Evolutionary conservation across 2,797 vertebrate species (phyloP).

Genomic region (Pangasius sanitwongsei): DNA sequence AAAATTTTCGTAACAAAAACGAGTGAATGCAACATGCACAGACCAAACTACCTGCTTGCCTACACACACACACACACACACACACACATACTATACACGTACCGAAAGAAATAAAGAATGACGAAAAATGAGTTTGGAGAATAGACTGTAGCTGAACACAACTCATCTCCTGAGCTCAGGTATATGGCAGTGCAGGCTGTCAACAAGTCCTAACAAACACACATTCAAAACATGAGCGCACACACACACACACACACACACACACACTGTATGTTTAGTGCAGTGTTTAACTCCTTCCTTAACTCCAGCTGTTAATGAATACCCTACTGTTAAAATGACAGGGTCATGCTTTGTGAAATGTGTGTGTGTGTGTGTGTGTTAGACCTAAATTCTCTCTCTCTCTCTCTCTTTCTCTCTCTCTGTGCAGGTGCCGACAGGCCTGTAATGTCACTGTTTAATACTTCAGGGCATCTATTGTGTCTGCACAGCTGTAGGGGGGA

Average conservation of each 20-base stretch:
- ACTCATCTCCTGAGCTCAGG: not conserved
- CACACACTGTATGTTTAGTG: slow-evolving; percentile 5
- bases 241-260: slow-evolving; percentile 17
- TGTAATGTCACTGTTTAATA: slow-evolving; percentile 16
- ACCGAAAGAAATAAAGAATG: not conserved
- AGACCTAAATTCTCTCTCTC: not conserved
- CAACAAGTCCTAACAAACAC: not conserved
- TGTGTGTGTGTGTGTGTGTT: not conserved
- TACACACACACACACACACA: not conserved
- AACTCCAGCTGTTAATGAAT: slow-evolving; percentile 23
- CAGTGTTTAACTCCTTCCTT: not conserved
- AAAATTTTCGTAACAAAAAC: not conserved
- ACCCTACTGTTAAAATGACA: slow-evolving; percentile 26
- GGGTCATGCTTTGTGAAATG: not conserved
- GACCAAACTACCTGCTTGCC: not conserved
- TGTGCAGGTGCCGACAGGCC: slow-evolving; percentile 27
- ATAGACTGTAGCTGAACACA: not conserved
- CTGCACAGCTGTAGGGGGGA: slow-evolving; percentile 8
- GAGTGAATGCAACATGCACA: not conserved
- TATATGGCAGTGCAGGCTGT: not conserved
- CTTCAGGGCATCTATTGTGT: slow-evolving; percentile 16
- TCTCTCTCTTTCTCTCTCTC: not conserved
- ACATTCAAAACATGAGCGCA: not conserved
- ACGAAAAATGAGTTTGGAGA: not conserved
- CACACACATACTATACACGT: not conserved